Percentiles rank a stretch among this genome's conserved stretches.
Conservation (phyloP, 2,113 vertebrate genomes). For the Caranx ignobilis region DNA sequence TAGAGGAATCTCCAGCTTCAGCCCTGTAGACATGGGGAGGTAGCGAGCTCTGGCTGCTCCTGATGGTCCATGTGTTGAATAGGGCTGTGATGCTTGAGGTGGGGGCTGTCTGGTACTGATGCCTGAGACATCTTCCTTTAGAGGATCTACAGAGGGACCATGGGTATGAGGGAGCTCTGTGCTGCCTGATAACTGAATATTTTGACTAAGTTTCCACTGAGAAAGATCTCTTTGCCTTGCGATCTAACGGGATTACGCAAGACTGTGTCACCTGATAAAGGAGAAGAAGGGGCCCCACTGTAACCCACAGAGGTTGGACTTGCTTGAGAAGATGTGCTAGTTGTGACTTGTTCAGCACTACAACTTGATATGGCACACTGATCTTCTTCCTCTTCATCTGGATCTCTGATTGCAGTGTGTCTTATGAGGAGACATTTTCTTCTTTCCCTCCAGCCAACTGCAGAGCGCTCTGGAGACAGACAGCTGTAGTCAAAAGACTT, state of each 20-base stretch:
- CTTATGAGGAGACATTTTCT: conserved; percentile 93
- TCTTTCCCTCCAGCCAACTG: conserved; percentile 86
- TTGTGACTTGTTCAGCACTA: conserved; percentile 48
- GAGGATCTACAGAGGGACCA: conserved; percentile 27
- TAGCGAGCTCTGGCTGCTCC: conserved; percentile 89
- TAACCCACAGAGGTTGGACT: conserved; percentile 45
- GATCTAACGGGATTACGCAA: conserved; percentile 37
- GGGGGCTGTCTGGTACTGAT: conserved; percentile 38
- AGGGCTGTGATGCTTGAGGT: conserved; percentile 69
- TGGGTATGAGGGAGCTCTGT: conserved; percentile 40
- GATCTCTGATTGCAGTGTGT: conserved; percentile 81
- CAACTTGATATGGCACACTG: conserved; percentile 22
- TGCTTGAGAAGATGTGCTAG: conserved; percentile 47
- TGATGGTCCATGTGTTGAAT: conserved; percentile 85
- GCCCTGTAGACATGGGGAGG: conserved; percentile 89
- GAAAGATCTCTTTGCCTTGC: conserved; percentile 55
- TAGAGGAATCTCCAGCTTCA: conserved; percentile 87
- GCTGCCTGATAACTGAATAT: conserved; percentile 57
- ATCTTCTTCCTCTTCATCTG: conserved; percentile 77
- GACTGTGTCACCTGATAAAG: conserved; percentile 43
- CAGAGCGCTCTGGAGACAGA: conserved; percentile 87
- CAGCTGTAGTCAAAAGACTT: conserved; percentile 96
- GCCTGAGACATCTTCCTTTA: conserved; percentile 48
- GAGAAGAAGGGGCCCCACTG: conserved; percentile 48
- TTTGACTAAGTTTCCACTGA: conserved; percentile 70